A percentile compares a stretch with the other conserved stretches of the same genome.
Evolutionary conservation across 2,888 invertebrate species (phyloP).

Genomic region (Synergus japonicus): DNA sequence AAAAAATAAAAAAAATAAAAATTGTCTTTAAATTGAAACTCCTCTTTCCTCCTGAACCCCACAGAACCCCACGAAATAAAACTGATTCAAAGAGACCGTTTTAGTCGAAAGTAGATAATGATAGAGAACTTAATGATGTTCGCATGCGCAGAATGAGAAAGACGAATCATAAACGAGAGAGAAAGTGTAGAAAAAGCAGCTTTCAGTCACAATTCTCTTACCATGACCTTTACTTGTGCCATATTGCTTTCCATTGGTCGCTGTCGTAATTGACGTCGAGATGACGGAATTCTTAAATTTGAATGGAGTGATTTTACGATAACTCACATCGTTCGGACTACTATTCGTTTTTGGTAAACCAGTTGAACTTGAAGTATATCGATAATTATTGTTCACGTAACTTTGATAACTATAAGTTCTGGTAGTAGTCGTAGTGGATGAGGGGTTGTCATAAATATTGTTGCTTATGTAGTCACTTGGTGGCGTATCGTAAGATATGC

Average conservation of each 20-base stretch:
- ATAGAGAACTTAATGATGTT: constrained; percentile 4
- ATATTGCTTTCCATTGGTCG: constrained; percentile 68
- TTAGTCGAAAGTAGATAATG: constrained; percentile 19
- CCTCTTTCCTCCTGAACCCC: neutral
- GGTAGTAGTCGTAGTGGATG: constrained; percentile 59
- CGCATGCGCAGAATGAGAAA: constrained; percentile 42
- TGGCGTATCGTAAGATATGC: constrained; percentile 60
- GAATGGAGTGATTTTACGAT: constrained; percentile 71
- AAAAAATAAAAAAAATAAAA: no score
- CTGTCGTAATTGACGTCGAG: constrained; percentile 62
- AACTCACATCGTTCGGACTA: constrained; percentile 68
- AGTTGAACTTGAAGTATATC: constrained; percentile 58
- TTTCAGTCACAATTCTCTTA: constrained; percentile 67
- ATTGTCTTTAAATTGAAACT: neutral
- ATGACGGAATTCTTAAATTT: constrained; percentile 69
- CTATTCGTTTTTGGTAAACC: constrained; percentile 62
- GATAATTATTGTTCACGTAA: constrained; percentile 58
- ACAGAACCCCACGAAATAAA: neutral
- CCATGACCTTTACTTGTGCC: constrained; percentile 69
- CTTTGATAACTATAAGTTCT: constrained; percentile 61
- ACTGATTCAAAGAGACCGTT: neutral
- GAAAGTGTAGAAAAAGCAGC: constrained; percentile 51
- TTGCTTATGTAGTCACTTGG: constrained; percentile 55
- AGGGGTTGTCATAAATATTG: constrained; percentile 50
- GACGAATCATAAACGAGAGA: constrained; percentile 52